phyloP scores from a whole-genome alignment of 2,888 invertebrate species.

The Macropis europaea region DNA sequence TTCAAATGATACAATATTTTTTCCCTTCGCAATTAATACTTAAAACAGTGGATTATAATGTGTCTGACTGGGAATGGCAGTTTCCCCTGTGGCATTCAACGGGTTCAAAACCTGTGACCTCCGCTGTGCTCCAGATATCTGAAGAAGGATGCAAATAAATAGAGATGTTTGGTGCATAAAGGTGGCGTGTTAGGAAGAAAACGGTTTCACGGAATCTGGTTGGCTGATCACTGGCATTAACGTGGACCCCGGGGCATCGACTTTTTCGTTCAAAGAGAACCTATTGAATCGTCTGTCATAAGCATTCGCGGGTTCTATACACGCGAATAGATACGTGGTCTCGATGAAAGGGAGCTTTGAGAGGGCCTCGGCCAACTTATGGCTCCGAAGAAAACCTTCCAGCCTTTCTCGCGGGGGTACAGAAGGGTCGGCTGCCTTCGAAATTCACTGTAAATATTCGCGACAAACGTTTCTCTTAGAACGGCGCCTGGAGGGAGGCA shows the following conservation, averaged over 20 bases:
- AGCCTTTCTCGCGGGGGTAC: neutral
- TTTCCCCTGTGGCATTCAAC: no score
- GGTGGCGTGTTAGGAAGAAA: neutral
- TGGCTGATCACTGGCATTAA: conserved; percentile 8
- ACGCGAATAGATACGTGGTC: conserved; percentile 25
- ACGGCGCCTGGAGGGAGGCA: neutral
- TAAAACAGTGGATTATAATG: no score
- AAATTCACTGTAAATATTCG: conserved; percentile 45
- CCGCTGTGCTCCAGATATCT: no score
- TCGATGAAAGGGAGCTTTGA: conserved; percentile 49
- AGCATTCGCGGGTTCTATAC: conserved; percentile 50
- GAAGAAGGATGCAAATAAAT: no score
- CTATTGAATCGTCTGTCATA: conserved; percentile 60
- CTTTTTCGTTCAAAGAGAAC: conserved; percentile 3
- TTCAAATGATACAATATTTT: no score
- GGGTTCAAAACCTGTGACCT: no score
- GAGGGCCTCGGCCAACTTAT: conserved; percentile 46
- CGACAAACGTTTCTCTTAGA: conserved; percentile 42
- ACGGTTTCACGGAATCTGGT: neutral
- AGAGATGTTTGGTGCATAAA: neutral
- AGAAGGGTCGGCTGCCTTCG: neutral
- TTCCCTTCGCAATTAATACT: no score
- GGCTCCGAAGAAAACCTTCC: conserved; percentile 27
- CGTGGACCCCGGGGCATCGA: conserved; percentile 1
- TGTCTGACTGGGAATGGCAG: no score